These are phyloP conservation scores for Eulemur rubriventer DNA, from an alignment of 2,797 vertebrate species.

Conservation along the genomic window DNA sequence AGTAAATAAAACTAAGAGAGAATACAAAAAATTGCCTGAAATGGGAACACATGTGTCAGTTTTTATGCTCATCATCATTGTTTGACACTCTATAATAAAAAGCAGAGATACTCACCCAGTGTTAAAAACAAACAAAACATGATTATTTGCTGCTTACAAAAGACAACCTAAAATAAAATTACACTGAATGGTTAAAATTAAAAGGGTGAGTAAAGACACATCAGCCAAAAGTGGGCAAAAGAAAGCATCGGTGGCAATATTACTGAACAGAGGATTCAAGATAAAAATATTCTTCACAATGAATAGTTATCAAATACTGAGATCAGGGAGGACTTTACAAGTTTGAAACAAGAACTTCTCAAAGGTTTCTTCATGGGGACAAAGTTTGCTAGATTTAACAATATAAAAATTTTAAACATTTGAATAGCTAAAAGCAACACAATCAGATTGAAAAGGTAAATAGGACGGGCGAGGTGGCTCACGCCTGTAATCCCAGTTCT, in stretches of 20 bases:
- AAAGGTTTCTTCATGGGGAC: conserved; percentile 36
- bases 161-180: conserved; percentile 8
- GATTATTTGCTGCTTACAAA: conserved; percentile 11
- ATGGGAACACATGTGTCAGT: background rate
- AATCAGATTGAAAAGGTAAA: background rate
- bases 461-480: background rate
- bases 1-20: background rate
- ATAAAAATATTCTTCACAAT: background rate
- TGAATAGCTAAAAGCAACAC: background rate
- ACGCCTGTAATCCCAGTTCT: no score
- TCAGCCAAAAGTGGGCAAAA: background rate
- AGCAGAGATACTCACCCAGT: background rate
- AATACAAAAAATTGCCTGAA: background rate
- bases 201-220: conserved; percentile 6
- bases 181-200: conserved; percentile 16
- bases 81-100: background rate
- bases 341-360: conserved; percentile 26
- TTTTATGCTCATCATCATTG: background rate
- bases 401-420: background rate
- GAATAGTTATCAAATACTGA: background rate
- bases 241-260: background rate
- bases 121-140: background rate
- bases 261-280: conserved; percentile 7
- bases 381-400: background rate
- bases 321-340: background rate